Evolutionary conservation across 2,113 vertebrate species (phyloP), one percentile per base, ranked within the genome.

Genomic region (Melanotaenia duboulayi): DNA sequence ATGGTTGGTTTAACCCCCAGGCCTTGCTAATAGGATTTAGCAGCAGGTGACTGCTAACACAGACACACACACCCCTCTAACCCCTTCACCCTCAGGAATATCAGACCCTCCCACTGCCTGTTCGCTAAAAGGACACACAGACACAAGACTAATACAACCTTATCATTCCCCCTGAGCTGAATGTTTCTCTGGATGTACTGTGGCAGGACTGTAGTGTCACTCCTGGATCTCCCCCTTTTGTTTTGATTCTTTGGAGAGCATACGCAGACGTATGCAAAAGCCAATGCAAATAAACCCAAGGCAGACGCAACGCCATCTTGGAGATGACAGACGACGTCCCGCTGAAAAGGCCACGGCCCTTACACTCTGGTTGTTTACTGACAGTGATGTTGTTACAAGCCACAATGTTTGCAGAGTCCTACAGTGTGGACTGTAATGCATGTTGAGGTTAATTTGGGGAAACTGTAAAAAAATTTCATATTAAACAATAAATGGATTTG

Each of bases 11-110:
- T 93, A 93, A 92, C 90, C 92, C 91, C 88, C 81, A 74, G 92
- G 90, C 90, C 87, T 90, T 88, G 85, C 85, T 92, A 92, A 92
- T 89, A 91, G 90, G 91, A 92, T 93, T 91, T 93, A 94, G 88
- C 90, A 93, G 90, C 86, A 92, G 91, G 89, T 91, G 92, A 94
- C 90, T 91, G 88, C 87, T 91, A 88, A 91, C 92, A 91, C 86
- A 90, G 78, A 89, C 88, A 78, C 90, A 86, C 85, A 80, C 84
- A 85, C 89, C 81, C 82, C 78, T 89, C 83, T 92, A 89, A 93
- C 91, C 91, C 87, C 32, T 88, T 91, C 91, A 90, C 91, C 90
- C 92, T 71, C 40, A 82, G 88, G 86, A 90, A 88, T 84, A 88
- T 37, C 80, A 85, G 86, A 78, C 78, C 85, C 90, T 80, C 88